Conservation (phyloP, 1,140 invertebrate species). For the Cydia splendana region DNA sequence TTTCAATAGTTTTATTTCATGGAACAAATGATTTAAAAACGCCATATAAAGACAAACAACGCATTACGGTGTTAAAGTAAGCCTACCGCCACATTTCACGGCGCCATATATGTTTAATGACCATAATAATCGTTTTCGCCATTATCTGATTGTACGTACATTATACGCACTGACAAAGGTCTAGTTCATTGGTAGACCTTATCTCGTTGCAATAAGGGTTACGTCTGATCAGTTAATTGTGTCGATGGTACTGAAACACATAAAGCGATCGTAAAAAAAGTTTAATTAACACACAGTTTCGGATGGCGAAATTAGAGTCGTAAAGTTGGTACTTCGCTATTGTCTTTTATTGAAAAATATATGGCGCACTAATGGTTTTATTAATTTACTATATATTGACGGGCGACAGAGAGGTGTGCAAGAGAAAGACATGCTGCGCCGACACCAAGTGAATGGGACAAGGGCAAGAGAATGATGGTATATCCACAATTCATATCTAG, state of each 20-base stretch:
- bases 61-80: background rate
- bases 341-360: background rate
- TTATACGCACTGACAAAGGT: background rate
- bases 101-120: constrained; percentile 28
- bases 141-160: constrained; percentile 23
- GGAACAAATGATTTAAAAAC: too few species aligned
- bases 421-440: too few species aligned
- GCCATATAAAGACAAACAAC: background rate
- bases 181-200: background rate
- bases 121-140: background rate
- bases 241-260: background rate
- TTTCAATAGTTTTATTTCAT: too few species aligned
- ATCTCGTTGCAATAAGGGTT: background rate
- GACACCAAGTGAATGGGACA: too few species aligned
- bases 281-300: constrained; percentile 21
- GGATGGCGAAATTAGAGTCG: constrained; percentile 1
- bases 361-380: background rate
- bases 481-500: too few species aligned
- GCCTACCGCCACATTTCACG: background rate
- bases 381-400: too few species aligned
- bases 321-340: background rate
- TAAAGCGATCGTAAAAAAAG: constrained; percentile 23
- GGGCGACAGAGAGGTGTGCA: too few species aligned
- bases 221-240: background rate
- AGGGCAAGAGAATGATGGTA: too few species aligned